Evolutionary conservation across 2,113 vertebrate species (phyloP), one percentile per base, ranked within the genome.

Genomic region (Procapra przewalskii): DNA sequence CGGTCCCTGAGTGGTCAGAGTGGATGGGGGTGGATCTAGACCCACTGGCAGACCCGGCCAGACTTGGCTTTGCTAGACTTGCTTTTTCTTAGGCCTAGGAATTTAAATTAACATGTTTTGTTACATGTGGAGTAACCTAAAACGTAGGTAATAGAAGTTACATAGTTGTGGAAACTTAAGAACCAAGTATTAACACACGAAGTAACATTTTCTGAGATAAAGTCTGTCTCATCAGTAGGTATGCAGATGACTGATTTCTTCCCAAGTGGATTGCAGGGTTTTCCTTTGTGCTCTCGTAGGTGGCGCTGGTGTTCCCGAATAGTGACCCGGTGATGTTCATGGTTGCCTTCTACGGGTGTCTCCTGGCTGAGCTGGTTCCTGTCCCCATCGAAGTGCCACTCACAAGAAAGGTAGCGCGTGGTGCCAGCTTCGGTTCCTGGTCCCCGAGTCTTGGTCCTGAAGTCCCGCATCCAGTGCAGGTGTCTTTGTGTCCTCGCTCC

Each of bases 261-360:
- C 15, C 33, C 2, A 1, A 17, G 25, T 14, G 7, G 0, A 1
- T 12, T 5, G 96, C 21, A 52, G 59, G 57, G 54, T 79, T 19
- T 97, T 92, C 89, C 88, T 67, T 33, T 97, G 0, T 88, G 2
- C 95, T 87, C 59, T 97, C 96, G 36, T 85, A 99, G 99, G 99
- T 99, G 93, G 99, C 99, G 15, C 99, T 99, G 0, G 99, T 99
- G 83, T 99, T 99, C 98, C 99, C 99, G 6, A 99, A 99, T 96
- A 99, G 99, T 11, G 99, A 99, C 97, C 99, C 99, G 0, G 99
- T 99, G 96, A 99, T 99, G 99, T 99, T 99, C 98, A 99, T 99
- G 99, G 99, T 99, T 98, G 99, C 99, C 0, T 99, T 99, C 98
- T 99, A 99, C 23, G 99, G 99, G 93, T 99, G 99, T 98, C 99